A percentile compares a stretch with the other conserved stretches of the same genome.
phyloP scores from a whole-genome alignment of 1,140 invertebrate genomes.

The Adelges cooleyi region DNA sequence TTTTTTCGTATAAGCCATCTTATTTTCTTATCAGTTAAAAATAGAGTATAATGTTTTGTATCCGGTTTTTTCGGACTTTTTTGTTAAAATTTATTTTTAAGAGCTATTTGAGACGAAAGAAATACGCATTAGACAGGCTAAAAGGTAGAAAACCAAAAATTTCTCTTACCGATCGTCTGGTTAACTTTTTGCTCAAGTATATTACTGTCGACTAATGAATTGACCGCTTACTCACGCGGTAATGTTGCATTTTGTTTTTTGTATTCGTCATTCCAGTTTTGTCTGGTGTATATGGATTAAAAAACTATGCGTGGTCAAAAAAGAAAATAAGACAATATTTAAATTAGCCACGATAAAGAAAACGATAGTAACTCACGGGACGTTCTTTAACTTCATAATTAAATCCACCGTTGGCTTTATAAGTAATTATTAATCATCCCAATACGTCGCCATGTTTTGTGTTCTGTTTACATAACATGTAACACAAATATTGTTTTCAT shows the following conservation, averaged over 20 bases:
- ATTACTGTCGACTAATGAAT: too few species aligned
- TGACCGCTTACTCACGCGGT: too few species aligned
- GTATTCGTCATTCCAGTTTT: neutral
- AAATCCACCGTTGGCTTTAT: conserved; percentile 5
- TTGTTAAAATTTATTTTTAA: conserved; percentile 10
- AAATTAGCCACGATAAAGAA: neutral
- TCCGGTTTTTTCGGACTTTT: neutral
- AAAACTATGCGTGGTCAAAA: neutral
- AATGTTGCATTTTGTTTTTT: too few species aligned
- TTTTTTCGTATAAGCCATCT: too few species aligned
- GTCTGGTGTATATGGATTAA: neutral
- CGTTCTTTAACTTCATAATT: neutral
- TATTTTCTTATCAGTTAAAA: too few species aligned
- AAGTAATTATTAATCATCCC: neutral
- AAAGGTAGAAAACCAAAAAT: neutral
- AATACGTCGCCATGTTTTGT: neutral
- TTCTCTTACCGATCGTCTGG: neutral
- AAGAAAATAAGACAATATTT: neutral
- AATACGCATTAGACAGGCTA: neutral
- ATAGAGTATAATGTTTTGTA: too few species aligned
- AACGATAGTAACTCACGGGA: neutral
- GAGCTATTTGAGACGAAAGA: conserved; percentile 16
- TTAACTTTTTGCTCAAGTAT: neutral
- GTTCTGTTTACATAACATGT: neutral
- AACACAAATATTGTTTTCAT: neutral